Base-by-base conservation (phyloP, 1,140 invertebrate genomes). In the Geopemphigus sp. region DNA sequence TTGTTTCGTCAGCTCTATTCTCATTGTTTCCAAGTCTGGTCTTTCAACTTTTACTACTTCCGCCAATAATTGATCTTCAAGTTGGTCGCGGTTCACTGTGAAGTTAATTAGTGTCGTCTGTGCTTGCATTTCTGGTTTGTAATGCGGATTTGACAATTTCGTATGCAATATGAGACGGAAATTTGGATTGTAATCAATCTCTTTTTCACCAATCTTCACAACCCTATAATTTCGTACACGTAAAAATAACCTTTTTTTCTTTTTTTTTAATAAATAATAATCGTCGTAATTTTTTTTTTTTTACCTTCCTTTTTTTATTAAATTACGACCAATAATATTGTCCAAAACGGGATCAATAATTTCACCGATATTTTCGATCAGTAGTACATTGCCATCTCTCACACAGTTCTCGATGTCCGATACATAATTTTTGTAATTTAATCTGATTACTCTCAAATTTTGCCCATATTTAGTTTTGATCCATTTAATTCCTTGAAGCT, bases 91-190 rank as follows among this genome's bases (percentile, higher is more conserved):
- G 0, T 96, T 98, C 0, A 98, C 96, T 45, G 95, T 97, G 84
- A 97, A 98, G 85, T 97, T 97, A 73, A 98, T 97, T 5, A 98
- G 87, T 5, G 95, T 97, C 22, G 94, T 94, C 86, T 98, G 95
- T 0, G 96, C 96, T 86, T 98, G 96, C 90, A 98, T 94, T 87
- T 98, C 96, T 0, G 95, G 95, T 84, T 96, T 95, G 84, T 97
- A 98, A 86, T 97, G 95, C 8, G 95, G 96, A 87, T 97, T 98
- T 1, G 93, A 95, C 59, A 98, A 84, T 87, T 98, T 98, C 1
- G 96, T 98, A 84, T 98, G 96, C 0, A 98, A 84, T 81, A 98
- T 93, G 0, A 98, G 87, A n/a, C 91, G 89, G 85, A 98, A 98
- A 47, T 89, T 88, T 1, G 89, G 88, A 86, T 95, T 90, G 84